Percentiles rank a stretch among this genome's conserved stretches.
Conservation (phyloP, 1,140 invertebrate genomes). For the Ladona fulva region DNA sequence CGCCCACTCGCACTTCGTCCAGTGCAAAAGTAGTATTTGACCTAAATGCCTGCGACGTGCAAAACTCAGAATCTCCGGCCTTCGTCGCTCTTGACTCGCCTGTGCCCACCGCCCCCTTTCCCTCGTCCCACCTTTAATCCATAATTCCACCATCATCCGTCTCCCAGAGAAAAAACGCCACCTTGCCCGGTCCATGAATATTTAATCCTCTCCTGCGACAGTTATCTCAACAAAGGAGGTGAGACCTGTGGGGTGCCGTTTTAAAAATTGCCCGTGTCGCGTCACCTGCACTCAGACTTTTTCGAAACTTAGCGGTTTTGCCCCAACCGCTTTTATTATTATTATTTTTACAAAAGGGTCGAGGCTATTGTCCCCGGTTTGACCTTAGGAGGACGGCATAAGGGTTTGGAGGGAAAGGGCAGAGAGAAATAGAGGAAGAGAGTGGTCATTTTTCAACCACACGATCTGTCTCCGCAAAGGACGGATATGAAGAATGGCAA, state of each 20-base stretch:
- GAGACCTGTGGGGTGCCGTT: neutral
- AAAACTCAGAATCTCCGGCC: no score
- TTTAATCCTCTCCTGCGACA: slow-evolving; percentile 1
- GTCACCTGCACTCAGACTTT: neutral
- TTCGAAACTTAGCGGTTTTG: neutral
- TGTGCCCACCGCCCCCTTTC: no score
- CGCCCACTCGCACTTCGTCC: no score
- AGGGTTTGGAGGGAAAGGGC: no score
- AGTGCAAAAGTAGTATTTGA: no score
- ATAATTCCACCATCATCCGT: neutral
- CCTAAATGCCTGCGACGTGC: no score
- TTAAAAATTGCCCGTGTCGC: slow-evolving; percentile 4
- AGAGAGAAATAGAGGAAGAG: neutral
- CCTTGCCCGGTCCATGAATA: neutral
- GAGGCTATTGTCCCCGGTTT: no score
- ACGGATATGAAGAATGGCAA: no score
- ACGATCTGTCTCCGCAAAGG: no score
- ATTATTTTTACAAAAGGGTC: neutral
- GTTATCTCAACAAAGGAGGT: neutral
- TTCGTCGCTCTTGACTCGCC: no score
- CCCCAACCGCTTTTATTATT: neutral
- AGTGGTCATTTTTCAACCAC: neutral
- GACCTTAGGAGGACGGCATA: no score
- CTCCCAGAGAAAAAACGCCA: neutral
- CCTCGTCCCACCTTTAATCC: neutral